Evolutionary conservation across 2,888 invertebrate species (phyloP), one percentile per base, ranked within the genome.

Genomic region (Dioctria rufipes): DNA sequence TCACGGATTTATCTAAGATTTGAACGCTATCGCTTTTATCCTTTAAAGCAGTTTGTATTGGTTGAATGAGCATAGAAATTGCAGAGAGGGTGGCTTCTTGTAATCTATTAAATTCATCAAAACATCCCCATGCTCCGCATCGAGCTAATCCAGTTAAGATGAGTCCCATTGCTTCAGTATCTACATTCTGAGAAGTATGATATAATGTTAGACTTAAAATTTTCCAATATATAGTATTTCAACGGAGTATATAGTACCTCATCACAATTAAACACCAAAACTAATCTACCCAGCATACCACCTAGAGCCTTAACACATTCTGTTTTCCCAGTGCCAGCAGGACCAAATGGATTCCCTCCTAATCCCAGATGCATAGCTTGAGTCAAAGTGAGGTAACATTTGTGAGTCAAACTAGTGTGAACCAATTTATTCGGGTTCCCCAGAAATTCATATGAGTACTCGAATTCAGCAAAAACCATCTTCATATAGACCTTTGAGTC

Each of bases 281-380:
- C 97, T 85, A 98, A 94, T 78, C 99, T 92, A 0, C 99, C 99
- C 84, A 99, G 91, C 84, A 98, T 91, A 4, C 93, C 92, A 0
- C 97, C 98, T 5, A 99, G 90, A 1, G 98, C 97, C 90, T 99
- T 99, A 0, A 99, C 98, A 39, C 98, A 98, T 89, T 99, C 99
- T 0, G 99, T 99, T 90, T 99, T 99, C 0, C 99, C 99, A 0
- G 99, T 99, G 80, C 99, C 99, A 37, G 99, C 99, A 2, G 99
- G 99, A 0, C 99, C 99, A 86, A 98, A 99, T 0, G 99, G 99
- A 90, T 99, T 99, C 6, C 99, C 99, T 80, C 99, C 98, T 84
- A 99, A 91, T 0, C 99, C 99, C 89, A 99, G 93, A 86, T 95
- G 94, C 92, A 99, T 94, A 3, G 97, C 96, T 93, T 99, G 99